A percentile compares a stretch with the other conserved stretches of the same genome.
Evolutionary conservation across 2,797 vertebrate genomes (phyloP).

Genomic region (Fistularia tabacaria): DNA sequence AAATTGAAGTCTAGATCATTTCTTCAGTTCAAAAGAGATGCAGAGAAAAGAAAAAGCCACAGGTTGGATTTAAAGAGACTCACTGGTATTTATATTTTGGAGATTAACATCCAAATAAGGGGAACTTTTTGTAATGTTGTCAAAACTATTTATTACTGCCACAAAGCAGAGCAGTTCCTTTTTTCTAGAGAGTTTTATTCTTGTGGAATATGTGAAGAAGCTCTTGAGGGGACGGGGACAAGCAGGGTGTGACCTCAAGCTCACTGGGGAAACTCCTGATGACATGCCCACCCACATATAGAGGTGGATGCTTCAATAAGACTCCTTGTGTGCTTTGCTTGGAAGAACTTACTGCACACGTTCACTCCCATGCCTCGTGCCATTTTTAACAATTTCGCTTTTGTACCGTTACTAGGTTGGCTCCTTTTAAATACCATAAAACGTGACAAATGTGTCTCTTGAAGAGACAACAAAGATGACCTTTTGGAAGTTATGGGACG

Average conservation of each 20-base stretch:
- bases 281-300: constrained; percentile 28
- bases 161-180: constrained; percentile 10
- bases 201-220: constrained; percentile 46
- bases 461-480: no score
- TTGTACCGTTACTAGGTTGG: constrained; percentile 10
- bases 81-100: no score
- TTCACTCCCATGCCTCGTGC: constrained; percentile 17
- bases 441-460: not conserved
- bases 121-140: not conserved
- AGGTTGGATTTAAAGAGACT: not conserved
- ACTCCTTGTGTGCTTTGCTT: constrained; percentile 36
- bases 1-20: not conserved
- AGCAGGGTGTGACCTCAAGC: constrained; percentile 44
- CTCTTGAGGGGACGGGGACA: constrained; percentile 34
- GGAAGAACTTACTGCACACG: constrained; percentile 45
- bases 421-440: constrained; percentile 6
- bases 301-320: constrained; percentile 49
- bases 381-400: not conserved
- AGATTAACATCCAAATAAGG: no score
- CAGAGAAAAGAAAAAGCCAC: not conserved
- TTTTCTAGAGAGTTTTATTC: constrained; percentile 29
- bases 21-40: not conserved
- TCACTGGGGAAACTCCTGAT: constrained; percentile 34
- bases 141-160: constrained; percentile 20
- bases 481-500: no score